Base-by-base conservation (phyloP, 2,888 invertebrate genomes). In the Pegoplata infirma region DNA sequence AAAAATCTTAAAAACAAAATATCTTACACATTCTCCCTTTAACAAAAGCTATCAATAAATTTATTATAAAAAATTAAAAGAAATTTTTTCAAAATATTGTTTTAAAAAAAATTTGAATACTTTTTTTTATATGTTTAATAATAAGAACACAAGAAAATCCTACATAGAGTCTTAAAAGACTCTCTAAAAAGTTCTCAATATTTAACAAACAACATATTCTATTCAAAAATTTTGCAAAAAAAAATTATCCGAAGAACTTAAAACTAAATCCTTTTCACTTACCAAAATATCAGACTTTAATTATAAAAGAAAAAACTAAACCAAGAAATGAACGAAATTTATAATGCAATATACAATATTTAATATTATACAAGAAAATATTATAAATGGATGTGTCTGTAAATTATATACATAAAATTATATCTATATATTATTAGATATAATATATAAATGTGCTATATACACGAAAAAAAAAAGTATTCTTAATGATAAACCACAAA, bases 371-470 rank as follows among this genome's bases (percentile, higher is more conserved):
- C 69, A 72, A 73, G 46, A 19, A 46, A 14, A 71, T 81, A 61
- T 58, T 21, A 66, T 59, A 78, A 74, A 81, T 67, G 25, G 75
- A 80, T 81, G 68, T 78, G 64, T 77, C 46, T 80, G 73, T 58
- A 63, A 40, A 80, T 80, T 80, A 76, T 69, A 78, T 68, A 68
- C 61, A 76, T 61, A 81, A 81, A 79, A 75, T 76, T 77, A 81
- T 63, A 75, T 80, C 81, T 78, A 67, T 81, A 82, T 59, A 77
- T 56, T 72, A 68, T 76, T 46, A 71, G 36, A 67, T 67, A n/a
- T 47, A 66, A 71, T 74, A 56, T 73, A 56, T 74, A 59, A 64
- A 68, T 66, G 64, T 61, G 59, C 44, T 64, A 69, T 66, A 74
- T 73, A 78, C 64, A 73, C 44, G 40, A 32, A 68, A 55, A 66